A percentile compares a stretch with the other conserved stretches of the same genome.
phyloP scores from a whole-genome alignment of 2,113 vertebrate species.

The Thamnaconus septentrionalis region DNA sequence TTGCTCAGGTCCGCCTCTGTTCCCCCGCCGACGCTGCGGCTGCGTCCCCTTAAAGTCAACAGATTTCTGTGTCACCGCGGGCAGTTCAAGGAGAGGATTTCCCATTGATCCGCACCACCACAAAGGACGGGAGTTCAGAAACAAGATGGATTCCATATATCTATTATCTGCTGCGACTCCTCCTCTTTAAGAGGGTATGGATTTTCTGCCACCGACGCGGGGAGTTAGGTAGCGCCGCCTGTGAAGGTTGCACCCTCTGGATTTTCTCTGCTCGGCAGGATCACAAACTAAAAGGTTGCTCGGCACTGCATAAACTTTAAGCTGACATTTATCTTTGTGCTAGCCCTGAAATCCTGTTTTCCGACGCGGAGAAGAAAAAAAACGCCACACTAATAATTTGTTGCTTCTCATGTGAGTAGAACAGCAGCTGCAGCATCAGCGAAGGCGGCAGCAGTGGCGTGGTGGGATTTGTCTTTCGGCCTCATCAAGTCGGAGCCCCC shows the following conservation, averaged over 20 bases:
- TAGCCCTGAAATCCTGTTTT: constrained; percentile 29
- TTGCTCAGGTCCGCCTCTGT: too few relatives aligned
- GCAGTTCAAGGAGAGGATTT: constrained; percentile 58
- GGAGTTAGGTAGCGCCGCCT: constrained; percentile 47
- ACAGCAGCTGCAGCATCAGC: too few relatives aligned
- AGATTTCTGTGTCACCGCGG: constrained; percentile 53
- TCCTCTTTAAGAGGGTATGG: constrained; percentile 71
- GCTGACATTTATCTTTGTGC: constrained; percentile 48
- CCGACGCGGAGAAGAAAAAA: constrained; percentile 12
- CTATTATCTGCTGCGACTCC: constrained; percentile 74
- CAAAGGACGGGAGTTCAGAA: constrained; percentile 70
- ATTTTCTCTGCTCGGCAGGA: constrained; percentile 54
- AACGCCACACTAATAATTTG: too few relatives aligned
- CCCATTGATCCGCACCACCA: constrained; percentile 66
- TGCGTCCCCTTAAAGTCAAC: too few relatives aligned
- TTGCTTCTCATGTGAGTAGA: too few relatives aligned
- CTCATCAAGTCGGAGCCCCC: constrained; percentile 25
- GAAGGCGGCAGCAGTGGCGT: neutral
- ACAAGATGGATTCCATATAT: constrained; percentile 79
- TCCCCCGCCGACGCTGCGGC: too few relatives aligned
- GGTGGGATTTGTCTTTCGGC: neutral
- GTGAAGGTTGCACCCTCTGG: constrained; percentile 59
- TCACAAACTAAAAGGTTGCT: constrained; percentile 50
- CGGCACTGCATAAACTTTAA: constrained; percentile 50
- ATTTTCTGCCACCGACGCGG: constrained; percentile 73